Base-by-base conservation (phyloP, 2,113 vertebrate genomes). In the Cyanoderma ruficeps region DNA sequence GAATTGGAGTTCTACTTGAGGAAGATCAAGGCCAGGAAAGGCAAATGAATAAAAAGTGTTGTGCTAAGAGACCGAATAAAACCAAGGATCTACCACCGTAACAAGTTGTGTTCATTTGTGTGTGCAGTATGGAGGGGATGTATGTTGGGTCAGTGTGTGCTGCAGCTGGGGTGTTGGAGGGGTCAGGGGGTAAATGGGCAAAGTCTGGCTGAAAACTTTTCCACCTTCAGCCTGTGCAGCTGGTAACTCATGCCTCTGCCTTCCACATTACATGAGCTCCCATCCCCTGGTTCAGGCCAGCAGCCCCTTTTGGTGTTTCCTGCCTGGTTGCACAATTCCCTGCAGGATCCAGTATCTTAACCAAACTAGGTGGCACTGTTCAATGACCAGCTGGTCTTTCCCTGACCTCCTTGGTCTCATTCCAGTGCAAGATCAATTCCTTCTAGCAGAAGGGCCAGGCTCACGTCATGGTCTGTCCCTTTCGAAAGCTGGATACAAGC, bases 11-110 rank as follows among this genome's bases (percentile, higher is more conserved):
- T 99, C 98, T 99, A 99, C 95, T 94, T 99, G 98, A 99, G 99
- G 98, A 99, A 99, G 96, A 99, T 99, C 98, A 99, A 99, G 97
- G 99, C 99, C 97, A 99, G 99, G 96, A 99, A 99, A 98, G 99
- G 99, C 99, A 99, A 99, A 99, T 99, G 98, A 98, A 97, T 97
- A 96, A 63, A 87, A 88, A 47, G n/a, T 83, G 3, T 37, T 82
- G 71, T 77, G 17, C 64, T 70, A 46, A 53, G 86, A 94, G 94
- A 82, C 35, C 1, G 6, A 98, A 98, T 98, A 98, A 98, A 97
- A 35, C 95, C 82, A 33, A 60, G 68, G 90, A 93, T 68, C 79
- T 94, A 23, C 71, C 74, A 60, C 61, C n/a, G 1, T 88, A 67
- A 59, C 21, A 39, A 10, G 25, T 89, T 18, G 52, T 76, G 74